Evolutionary conservation across 37 sponge, comb jelly and placozoan genomes (phyloP).

Genomic region (Halichondria panicea): DNA sequence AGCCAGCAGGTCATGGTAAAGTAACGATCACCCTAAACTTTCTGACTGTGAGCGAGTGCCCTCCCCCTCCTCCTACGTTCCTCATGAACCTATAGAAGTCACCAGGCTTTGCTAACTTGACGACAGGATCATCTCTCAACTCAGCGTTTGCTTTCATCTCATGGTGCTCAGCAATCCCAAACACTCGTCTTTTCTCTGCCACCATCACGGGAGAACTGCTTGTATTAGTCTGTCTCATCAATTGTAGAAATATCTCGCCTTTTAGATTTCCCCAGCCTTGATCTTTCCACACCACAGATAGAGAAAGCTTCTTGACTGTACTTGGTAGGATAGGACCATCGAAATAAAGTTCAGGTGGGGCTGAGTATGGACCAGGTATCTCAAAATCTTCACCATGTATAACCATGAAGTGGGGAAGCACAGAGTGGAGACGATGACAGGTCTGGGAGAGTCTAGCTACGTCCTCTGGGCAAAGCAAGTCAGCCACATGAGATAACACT

Average conservation of each 20-base stretch:
- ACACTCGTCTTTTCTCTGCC: conserved; percentile 9
- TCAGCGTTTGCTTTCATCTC: conserved; percentile 5
- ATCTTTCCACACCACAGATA: conserved; percentile 53
- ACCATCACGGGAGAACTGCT: no score
- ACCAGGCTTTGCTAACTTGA: conserved; percentile 9
- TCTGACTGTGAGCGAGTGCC: no score
- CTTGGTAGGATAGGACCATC: conserved; percentile 24
- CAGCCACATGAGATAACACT: conserved; percentile 9
- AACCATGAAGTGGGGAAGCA: conserved; percentile 40
- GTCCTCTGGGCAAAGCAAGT: conserved; percentile 32
- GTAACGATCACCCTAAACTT: no score
- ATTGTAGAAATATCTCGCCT: conserved; percentile 33
- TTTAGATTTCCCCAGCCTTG: conserved; percentile 59
- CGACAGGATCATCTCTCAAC: conserved; percentile 8
- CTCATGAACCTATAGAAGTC: no score
- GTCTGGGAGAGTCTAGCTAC: conserved; percentile 2
- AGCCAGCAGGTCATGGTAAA: no score
- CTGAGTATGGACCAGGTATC: conserved; percentile 5
- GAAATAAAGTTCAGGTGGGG: conserved; percentile 41
- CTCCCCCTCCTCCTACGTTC: no score
- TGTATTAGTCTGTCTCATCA: no score
- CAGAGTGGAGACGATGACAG: conserved; percentile 30
- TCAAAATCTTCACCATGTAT: conserved; percentile 46
- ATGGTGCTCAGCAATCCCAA: conserved; percentile 40
- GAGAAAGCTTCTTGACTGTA: conserved; percentile 28